A percentile compares a stretch with the other conserved stretches of the same genome.
These are phyloP conservation scores for Trichosurus vulpecula DNA, from an alignment of 2,797 vertebrate species.

Conservation along the genomic window DNA sequence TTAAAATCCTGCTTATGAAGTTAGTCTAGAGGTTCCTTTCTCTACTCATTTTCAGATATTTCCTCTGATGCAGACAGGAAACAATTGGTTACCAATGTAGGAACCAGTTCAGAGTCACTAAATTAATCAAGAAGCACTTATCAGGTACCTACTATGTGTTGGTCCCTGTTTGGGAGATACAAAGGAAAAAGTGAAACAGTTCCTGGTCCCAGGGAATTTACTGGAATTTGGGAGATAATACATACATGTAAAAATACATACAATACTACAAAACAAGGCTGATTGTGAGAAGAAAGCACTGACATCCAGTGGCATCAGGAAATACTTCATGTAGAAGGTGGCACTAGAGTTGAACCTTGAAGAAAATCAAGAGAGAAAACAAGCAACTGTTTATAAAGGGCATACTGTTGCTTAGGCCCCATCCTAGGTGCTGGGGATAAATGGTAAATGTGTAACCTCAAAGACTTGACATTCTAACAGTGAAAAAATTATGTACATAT, in stretches of 20 bases:
- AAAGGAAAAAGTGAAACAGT: not conserved
- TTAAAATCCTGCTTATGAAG: not conserved
- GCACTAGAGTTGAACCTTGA: not conserved
- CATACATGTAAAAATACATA: not conserved
- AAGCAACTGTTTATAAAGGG: not conserved
- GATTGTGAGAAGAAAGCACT: not conserved
- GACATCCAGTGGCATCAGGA: not conserved
- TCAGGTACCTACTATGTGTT: not conserved
- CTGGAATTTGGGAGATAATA: not conserved
- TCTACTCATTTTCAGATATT: not conserved
- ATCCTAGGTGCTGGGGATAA: not conserved
- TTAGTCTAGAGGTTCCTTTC: not conserved
- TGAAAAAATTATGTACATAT: not conserved
- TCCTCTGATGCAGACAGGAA: not conserved
- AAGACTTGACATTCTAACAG: not conserved
- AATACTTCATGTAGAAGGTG: not conserved
- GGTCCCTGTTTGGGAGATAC: not conserved
- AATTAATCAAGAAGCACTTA: not conserved
- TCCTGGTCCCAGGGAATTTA: not conserved
- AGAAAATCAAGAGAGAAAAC: not conserved
- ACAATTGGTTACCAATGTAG: not conserved
- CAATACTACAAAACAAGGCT: not conserved
- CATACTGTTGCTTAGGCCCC: not conserved
- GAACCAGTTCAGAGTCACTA: not conserved
- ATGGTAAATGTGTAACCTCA: not conserved